Percentiles rank a stretch among this genome's conserved stretches.
These are phyloP conservation scores for Halictus quadricinctus DNA, from an alignment of 2,888 invertebrate species.

Conservation along the genomic window DNA sequence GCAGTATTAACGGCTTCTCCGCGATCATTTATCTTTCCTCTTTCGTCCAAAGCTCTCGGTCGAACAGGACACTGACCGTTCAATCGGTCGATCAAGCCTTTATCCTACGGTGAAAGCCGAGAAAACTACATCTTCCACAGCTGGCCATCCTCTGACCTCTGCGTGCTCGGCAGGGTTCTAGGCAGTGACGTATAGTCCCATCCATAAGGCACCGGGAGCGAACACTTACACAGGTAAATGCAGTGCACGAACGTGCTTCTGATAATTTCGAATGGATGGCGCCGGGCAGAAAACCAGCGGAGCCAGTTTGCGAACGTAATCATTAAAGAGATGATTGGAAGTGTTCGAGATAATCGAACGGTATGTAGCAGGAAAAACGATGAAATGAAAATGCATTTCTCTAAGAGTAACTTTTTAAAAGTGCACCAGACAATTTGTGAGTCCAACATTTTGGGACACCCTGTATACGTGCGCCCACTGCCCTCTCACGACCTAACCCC, in stretches of 20 bases:
- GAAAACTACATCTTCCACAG: conserved; percentile 12
- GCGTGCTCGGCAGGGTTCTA: neutral
- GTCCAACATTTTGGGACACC: too few relatives aligned
- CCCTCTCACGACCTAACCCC: too few relatives aligned
- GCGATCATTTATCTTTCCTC: conserved; percentile 10
- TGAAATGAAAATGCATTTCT: neutral
- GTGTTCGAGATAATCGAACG: neutral
- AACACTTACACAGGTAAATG: neutral
- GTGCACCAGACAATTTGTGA: too few relatives aligned
- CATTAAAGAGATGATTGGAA: neutral
- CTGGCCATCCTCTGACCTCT: neutral
- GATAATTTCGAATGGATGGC: neutral
- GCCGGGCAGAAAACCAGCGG: neutral
- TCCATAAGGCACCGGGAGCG: neutral
- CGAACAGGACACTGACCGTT: conserved; percentile 7
- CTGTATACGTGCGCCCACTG: too few relatives aligned
- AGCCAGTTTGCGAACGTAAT: neutral
- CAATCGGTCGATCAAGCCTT: conserved; percentile 12
- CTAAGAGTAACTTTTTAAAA: too few relatives aligned
- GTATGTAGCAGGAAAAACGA: neutral
- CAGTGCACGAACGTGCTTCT: neutral
- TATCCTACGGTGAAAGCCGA: conserved; percentile 5
- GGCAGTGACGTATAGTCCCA: conserved; percentile 7
- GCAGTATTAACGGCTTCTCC: conserved; percentile 8
- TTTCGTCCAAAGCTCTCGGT: conserved; percentile 2